phyloP scores from a whole-genome alignment of 2,888 invertebrate species.

The Limnephilus lunatus region DNA sequence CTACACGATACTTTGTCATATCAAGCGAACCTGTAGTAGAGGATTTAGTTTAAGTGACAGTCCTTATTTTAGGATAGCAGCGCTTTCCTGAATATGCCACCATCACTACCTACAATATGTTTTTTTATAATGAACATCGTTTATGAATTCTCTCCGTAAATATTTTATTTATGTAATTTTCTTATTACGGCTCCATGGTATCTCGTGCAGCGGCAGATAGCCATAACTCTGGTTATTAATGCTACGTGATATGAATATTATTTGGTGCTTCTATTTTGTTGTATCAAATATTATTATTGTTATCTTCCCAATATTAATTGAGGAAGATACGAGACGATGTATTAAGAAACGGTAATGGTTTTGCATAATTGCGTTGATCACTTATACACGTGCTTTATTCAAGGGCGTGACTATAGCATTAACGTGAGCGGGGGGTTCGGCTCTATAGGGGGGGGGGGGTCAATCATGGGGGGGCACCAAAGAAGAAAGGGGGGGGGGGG shows the following conservation, averaged over 20 bases:
- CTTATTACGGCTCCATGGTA: background rate
- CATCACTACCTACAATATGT: background rate
- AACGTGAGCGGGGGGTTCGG: too few species aligned
- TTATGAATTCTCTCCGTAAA: background rate
- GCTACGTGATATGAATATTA: conserved; percentile 6
- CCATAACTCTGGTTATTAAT: conserved; percentile 10
- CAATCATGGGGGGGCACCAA: too few species aligned
- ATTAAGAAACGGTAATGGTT: too few species aligned
- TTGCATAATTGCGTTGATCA: too few species aligned
- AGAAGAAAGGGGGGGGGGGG: too few species aligned
- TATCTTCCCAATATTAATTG: background rate
- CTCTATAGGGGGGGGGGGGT: too few species aligned
- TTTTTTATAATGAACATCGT: background rate
- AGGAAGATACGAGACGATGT: background rate
- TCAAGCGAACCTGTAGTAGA: too few species aligned
- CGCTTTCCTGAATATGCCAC: background rate
- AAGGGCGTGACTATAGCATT: too few species aligned
- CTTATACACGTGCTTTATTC: too few species aligned
- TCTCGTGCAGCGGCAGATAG: conserved; percentile 9
- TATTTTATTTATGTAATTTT: background rate
- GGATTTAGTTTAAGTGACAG: too few species aligned
- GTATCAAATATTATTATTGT: background rate
- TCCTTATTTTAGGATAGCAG: too few species aligned
- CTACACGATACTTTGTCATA: too few species aligned
- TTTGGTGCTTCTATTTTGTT: conserved; percentile 11